Percentiles rank a stretch among this genome's conserved stretches.
These are phyloP conservation scores for Ptilonorhynchus violaceus DNA, from an alignment of 2,113 vertebrate genomes.

Conservation along the genomic window DNA sequence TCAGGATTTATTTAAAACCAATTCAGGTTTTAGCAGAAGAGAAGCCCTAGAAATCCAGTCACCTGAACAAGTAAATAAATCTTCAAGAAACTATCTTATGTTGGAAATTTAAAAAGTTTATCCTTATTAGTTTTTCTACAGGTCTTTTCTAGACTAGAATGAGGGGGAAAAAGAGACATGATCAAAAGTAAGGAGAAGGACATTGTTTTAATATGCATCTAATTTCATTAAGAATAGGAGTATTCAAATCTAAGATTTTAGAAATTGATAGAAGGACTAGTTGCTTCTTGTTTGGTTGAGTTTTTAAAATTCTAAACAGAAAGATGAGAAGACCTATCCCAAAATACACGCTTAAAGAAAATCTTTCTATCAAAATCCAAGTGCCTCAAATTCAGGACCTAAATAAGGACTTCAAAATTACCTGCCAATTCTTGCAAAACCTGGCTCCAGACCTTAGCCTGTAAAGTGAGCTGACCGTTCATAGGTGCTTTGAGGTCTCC, in stretches of 20 bases:
- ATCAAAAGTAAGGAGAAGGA: background rate
- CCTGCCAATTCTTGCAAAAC: background rate
- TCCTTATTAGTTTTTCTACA: background rate
- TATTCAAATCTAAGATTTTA: background rate
- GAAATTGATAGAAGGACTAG: background rate
- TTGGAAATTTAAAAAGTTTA: background rate
- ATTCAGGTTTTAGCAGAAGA: background rate
- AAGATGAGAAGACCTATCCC: background rate
- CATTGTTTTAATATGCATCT: background rate
- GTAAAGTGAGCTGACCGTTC: background rate
- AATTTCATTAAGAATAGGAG: background rate
- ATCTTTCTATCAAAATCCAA: background rate
- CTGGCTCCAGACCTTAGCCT: background rate
- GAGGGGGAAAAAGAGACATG: accelerated
- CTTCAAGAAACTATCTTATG: background rate
- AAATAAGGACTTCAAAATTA: background rate
- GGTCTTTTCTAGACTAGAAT: background rate
- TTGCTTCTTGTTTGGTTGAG: background rate
- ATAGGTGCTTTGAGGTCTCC: background rate
- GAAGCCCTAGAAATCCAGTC: background rate
- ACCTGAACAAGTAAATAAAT: background rate
- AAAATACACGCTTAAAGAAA: background rate
- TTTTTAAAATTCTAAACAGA: background rate
- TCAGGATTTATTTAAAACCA: background rate
- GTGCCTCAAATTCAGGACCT: background rate